Evolutionary conservation across 2,797 vertebrate genomes (phyloP), one percentile per base, ranked within the genome.

Genomic region (Pogoniulus pusillus): DNA sequence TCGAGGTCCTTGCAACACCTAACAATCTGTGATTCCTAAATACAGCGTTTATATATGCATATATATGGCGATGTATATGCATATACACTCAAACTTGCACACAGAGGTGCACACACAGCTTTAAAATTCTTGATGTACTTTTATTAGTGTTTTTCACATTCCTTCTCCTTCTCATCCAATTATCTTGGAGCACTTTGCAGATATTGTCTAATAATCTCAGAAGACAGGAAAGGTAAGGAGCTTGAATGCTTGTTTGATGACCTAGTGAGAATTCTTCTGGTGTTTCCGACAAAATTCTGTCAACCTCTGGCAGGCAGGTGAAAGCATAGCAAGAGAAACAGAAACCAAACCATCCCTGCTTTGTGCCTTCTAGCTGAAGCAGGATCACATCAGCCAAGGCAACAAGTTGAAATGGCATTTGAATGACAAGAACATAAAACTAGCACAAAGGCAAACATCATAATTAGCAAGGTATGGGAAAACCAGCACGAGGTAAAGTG

Each of bases 381-480:
- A 88, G 82, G 55, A 63, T 71, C 75, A 39, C 63, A 93, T 73
- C 94, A 91, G 60, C 89, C 91, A 51, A 66, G 84, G 60, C 57
- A 59, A 87, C 93, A 97, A 97, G 94, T 96, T 96, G 96, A 96
- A 97, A 97, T 97, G 29, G 9, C 94, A 92, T 96, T 95, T 94
- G 92, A 90, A 96, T 96, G 91, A 94, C 54, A 95, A 93, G 74
- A 95, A 87, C 90, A 91, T 74, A 66, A 97, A 97, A 93, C 93
- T 95, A 97, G 92, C 97, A 82, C 83, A 93, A 97, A 97, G 94
- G 96, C 94, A 91, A 97, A 91, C 95, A 95, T 91, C 69, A 72
- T 97, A 97, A 98, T 98, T 97, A 97, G 93, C 93, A 90, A 51
- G 94, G 92, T 91, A 94, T 96, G 89, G 80, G 87, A 97, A 97